Base-by-base conservation (phyloP, 2,888 invertebrate species). In the Idaea aversata region DNA sequence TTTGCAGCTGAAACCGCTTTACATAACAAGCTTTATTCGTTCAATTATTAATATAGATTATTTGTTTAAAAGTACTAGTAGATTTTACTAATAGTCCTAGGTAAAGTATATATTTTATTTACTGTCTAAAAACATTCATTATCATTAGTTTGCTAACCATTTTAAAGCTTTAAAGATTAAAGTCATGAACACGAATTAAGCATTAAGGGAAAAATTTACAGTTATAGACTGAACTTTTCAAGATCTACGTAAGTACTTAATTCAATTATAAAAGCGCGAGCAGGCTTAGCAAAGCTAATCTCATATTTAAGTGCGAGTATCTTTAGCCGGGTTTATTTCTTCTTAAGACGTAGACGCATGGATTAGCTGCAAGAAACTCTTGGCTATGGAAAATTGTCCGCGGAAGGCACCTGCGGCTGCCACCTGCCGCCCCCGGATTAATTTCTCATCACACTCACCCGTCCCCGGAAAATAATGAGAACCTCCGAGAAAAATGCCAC, bases 371-470 rank as follows among this genome's bases (percentile, higher is more conserved):
- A 36, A 70, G 68, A 69, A 70, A 68, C 65, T 67, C 70, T 65
- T 61, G 67, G 70, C 66, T 80, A 80, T 77, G 79, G 87, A 75
- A 86, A 86, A 89, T 88, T 86, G 87, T 84, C 81, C 82, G 77
- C 78, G 75, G 71, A 72, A 72, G 73, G 77, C 91, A 89, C 88
- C 90, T 89, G 90, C 83, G 82, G 72, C 78, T 71, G 70, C 75
- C 88, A 87, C 88, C 88, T 88, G 87, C 85, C 80, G 79, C 74
- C 77, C 81, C 78, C 78, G 90, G 92, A 91, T 92, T 92, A 92
- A 91, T 92, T 90, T 90, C 91, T 91, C 90, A 91, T 92, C 91
- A 91, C 86, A 83, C 79, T 80, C 79, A 79, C 81, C 84, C 85
- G 80, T 85, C 81, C 82, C 77, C 77, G 75, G 79, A 81, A 86